A percentile compares a stretch with the other conserved stretches of the same genome.
These are phyloP conservation scores for Camelus bactrianus DNA, from an alignment of 2,113 vertebrate genomes.

Conservation along the genomic window DNA sequence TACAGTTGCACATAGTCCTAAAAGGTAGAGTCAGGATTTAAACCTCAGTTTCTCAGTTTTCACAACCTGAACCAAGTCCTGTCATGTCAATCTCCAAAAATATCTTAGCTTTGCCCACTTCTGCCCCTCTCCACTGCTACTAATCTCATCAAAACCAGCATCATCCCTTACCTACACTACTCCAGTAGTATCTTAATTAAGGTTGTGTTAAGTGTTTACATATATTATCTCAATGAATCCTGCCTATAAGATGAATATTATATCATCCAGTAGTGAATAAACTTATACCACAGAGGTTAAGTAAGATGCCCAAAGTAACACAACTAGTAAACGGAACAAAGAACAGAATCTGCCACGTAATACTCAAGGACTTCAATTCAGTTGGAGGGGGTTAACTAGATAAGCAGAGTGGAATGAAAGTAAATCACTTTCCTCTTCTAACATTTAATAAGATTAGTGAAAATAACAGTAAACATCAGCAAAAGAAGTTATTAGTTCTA, in stretches of 20 bases:
- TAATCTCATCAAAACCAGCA: constrained; percentile 30
- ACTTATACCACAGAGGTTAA: background rate
- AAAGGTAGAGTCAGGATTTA: background rate
- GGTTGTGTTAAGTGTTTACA: background rate
- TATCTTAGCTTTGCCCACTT: background rate
- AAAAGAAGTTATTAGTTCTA: background rate
- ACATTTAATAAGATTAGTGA: constrained; percentile 37
- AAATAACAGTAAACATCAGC: background rate
- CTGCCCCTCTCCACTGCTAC: background rate
- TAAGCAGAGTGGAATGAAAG: background rate
- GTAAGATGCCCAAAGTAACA: background rate
- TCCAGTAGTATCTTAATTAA: background rate
- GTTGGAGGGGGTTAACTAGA: background rate
- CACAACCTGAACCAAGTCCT: background rate
- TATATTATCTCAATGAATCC: background rate
- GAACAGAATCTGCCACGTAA: background rate
- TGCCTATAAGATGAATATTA: background rate
- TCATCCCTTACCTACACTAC: background rate
- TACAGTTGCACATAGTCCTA: background rate
- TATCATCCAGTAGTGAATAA: constrained; percentile 3
- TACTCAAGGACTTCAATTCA: constrained; percentile 46
- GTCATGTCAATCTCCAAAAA: background rate
- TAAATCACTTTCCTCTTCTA: background rate
- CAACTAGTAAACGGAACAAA: constrained; percentile 12
- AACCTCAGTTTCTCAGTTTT: constrained; percentile 22